phyloP scores from a whole-genome alignment of 2,113 vertebrate genomes.

The Ranitomeya variabilis region DNA sequence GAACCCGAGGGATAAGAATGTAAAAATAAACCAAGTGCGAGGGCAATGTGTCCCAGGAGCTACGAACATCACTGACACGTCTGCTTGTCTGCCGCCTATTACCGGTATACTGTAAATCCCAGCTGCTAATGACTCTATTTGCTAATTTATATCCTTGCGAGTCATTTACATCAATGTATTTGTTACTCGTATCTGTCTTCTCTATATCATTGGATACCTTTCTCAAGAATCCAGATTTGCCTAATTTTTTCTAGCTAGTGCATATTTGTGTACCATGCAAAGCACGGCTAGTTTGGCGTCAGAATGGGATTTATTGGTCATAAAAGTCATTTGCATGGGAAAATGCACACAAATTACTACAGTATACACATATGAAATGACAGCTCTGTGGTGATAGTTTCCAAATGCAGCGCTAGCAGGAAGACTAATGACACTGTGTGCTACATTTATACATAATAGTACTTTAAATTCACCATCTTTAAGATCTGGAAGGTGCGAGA shows the following conservation, averaged over 20 bases:
- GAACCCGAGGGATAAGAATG: slow-evolving; percentile 1
- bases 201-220: background rate
- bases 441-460: no score
- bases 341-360: background rate
- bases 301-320: background rate
- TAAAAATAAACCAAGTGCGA: slow-evolving; percentile 1
- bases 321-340: background rate
- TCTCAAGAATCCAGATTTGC: background rate
- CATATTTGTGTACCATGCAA: background rate
- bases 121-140: background rate
- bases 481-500: no score
- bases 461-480: no score
- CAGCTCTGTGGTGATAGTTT: no score
- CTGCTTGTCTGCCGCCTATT: background rate
- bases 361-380: background rate
- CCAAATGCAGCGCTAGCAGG: no score
- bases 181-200: background rate
- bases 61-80: background rate
- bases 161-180: background rate
- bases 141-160: background rate
- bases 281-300: background rate
- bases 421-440: no score
- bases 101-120: background rate
- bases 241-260: background rate
- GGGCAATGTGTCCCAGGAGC: background rate